phyloP scores from a whole-genome alignment of 1,140 invertebrate genomes.

The Aethina tumida region DNA sequence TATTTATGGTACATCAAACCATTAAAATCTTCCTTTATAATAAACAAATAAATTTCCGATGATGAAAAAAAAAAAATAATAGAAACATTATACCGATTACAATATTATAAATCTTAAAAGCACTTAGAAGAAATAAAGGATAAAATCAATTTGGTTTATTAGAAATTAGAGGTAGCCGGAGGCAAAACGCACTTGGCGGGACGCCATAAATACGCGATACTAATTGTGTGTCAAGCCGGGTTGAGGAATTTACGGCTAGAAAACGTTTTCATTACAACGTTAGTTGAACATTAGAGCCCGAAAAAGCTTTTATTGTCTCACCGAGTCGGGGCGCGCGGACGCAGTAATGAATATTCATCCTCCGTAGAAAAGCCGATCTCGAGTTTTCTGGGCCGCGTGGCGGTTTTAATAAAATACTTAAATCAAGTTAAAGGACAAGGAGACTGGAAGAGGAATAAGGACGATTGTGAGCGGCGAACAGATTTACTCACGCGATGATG shows the following conservation, averaged over 20 bases:
- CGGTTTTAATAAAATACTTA: constrained; percentile 26
- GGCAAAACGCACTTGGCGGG: no score
- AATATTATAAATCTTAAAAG: no score
- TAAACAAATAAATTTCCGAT: no score
- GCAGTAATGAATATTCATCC: constrained; percentile 23
- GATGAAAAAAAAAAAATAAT: no score
- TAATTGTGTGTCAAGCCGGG: constrained; percentile 12
- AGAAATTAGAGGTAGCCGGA: no score
- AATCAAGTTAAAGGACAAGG: constrained; percentile 23
- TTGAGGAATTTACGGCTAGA: constrained; percentile 15
- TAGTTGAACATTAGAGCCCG: constrained; percentile 17
- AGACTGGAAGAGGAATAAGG: constrained; percentile 18
- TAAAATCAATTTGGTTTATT: no score
- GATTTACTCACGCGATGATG: no score
- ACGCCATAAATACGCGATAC: no score
- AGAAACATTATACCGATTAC: no score
- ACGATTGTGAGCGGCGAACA: constrained; percentile 15
- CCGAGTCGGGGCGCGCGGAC: constrained; percentile 9
- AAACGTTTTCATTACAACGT: constrained; percentile 20
- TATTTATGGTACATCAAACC: no score
- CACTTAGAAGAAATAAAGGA: no score
- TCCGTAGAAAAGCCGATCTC: constrained; percentile 15
- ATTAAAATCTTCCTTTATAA: no score
- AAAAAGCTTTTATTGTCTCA: constrained; percentile 17
- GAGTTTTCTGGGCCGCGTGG: constrained; percentile 14